These are phyloP conservation scores for Cryptoblepharus egeriae DNA, from an alignment of 2,797 vertebrate genomes.

Conservation along the genomic window DNA sequence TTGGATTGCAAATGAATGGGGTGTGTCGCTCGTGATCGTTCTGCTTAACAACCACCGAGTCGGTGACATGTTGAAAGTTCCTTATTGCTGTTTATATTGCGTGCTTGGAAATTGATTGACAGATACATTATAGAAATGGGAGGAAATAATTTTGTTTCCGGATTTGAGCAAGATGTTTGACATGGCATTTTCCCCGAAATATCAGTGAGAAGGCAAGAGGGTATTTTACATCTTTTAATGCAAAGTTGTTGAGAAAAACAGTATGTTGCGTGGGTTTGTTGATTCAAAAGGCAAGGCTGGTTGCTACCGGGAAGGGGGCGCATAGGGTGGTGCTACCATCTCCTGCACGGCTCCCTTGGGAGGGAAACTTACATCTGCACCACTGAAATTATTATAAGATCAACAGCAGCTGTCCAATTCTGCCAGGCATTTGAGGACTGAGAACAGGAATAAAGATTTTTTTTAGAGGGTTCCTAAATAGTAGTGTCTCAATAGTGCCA, in stretches of 20 bases:
- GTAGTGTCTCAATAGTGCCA: no score
- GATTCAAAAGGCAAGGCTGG: not conserved
- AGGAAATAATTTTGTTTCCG: slow-evolving; percentile 36
- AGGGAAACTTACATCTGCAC: not conserved
- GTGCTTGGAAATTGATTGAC: slow-evolving; percentile 49
- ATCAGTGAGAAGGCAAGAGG: not conserved
- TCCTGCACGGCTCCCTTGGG: not conserved
- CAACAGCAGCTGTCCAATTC: not conserved
- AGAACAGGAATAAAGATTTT: no score
- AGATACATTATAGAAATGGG: slow-evolving; percentile 43
- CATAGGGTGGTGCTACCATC: no score
- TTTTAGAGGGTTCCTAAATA: no score
- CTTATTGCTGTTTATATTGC: slow-evolving; percentile 50
- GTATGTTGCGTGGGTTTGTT: not conserved
- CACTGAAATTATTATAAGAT: not conserved
- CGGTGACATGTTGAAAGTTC: slow-evolving; percentile 49
- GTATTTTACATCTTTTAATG: slow-evolving; percentile 4
- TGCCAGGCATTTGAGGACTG: not conserved
- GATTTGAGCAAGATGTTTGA: slow-evolving; percentile 33
- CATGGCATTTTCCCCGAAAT: slow-evolving; percentile 18
- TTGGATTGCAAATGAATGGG: slow-evolving; percentile 20
- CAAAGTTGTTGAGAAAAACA: not conserved
- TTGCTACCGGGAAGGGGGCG: not conserved
- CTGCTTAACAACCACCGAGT: slow-evolving; percentile 50
- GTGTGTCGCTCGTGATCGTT: slow-evolving; percentile 40